Base-by-base conservation (phyloP, 2,888 invertebrate species). In the Mantis religiosa region DNA sequence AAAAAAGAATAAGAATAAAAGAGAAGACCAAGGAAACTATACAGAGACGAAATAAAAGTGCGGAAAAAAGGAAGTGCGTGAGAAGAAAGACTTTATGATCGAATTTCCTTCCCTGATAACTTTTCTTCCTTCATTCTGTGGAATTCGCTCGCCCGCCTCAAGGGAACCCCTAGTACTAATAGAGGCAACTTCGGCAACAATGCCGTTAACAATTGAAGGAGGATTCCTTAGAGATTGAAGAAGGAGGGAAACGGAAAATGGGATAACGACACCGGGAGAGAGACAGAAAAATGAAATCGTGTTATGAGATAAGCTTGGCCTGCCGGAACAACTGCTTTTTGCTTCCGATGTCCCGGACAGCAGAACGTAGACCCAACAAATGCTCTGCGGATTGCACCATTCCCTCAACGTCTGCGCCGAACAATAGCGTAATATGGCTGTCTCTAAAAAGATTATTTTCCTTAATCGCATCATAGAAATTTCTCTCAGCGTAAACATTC, bases 91-190 rank as follows among this genome's bases (percentile, higher is more conserved):
- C 71, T 86, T 86, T 86, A 86, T 86, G 86, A 86, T 86, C 54
- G 86, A 86, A 86, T 86, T 86, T 86, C 81, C 71, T 54, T 86
- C 54, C 14, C 81, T 81, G 86, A 81, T 86, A 86, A 86, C 86
- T 81, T 28, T 30, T 86, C 28, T 86, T 86, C 30, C 54, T 71
- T 54, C 84, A 34, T 30, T 81, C n/a, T 28, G 41, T 86, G 71
- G 86, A 86, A 86, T 86, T 71, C 81, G 85, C 28, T 85, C 85
- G 30, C 86, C 71, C 81, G 86, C 81, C 86, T 30, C 86, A 28
- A 28, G 86, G 85, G 86, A 86, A 71, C 85, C 86, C 81, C 28
- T 54, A 30, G 28, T 12, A 71, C 54, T 86, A 86, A 86, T 86
- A 86, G 71, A 86, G 28, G 28, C 86, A 85, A 85, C 85, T 85